Conservation (phyloP, 2,113 vertebrate genomes). For the Uropsilus gracilis region DNA sequence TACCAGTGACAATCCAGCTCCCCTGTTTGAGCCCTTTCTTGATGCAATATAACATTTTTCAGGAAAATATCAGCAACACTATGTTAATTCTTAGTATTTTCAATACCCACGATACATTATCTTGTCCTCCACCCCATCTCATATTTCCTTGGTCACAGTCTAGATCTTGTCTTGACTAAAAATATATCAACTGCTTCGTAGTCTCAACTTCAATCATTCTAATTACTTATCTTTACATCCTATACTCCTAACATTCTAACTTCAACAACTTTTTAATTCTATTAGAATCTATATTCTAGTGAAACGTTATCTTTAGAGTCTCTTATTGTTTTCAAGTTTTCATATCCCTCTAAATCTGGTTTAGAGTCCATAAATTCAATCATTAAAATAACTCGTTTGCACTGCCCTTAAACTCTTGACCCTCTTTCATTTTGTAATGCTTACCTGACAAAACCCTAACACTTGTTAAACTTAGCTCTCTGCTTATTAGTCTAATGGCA, state of each 20-base stretch:
- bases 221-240: not conserved
- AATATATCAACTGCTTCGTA: not conserved
- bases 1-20: not conserved
- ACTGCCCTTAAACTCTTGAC: not conserved
- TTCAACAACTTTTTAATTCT: not conserved
- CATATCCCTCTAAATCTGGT: not conserved
- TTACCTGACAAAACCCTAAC: not conserved
- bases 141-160: not conserved
- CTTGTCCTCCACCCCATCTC: not conserved
- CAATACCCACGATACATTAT: not conserved
- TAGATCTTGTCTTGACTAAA: constrained; percentile 35
- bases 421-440: not conserved
- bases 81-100: constrained; percentile 4
- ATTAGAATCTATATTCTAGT: not conserved
- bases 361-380: not conserved
- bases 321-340: not conserved
- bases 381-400: not conserved
- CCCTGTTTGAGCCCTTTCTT: not conserved
- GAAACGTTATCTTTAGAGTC: not conserved
- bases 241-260: not conserved
- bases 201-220: not conserved
- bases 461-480: not conserved
- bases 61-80: not conserved
- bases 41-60: not conserved
- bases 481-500: not conserved